Evolutionary conservation across 2,888 invertebrate genomes (phyloP), one percentile per base, ranked within the genome.

Genomic region (Macrophya alboannulata): DNA sequence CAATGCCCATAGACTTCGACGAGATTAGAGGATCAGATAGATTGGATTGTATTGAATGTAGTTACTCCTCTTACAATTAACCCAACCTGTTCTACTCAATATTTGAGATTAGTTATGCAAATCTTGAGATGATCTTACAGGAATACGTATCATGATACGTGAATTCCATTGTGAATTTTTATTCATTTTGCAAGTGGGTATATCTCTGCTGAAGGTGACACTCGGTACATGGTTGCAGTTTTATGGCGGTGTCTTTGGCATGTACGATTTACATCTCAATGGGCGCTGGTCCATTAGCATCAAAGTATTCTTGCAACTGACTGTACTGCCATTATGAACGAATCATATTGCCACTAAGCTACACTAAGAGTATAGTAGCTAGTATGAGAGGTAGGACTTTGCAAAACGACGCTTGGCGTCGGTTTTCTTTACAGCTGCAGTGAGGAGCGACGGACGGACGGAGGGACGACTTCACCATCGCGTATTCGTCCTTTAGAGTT

Each of bases 401-500:
- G 81, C 83, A 83, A 83, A 31, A 68, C 48, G 48, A 65, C 43
- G 68, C 68, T 68, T 21, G 21, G 68, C 45, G 65, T 65, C 68
- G 21, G 21, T 83, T 65, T 81, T 81, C 81, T 62, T 17, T 25
- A 62, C 62, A 81, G 62, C 59, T 68, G 83, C 62, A 62, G 43
- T 15, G 74, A 87, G 84, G 86, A 87, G 86, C 87, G 87, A 88
- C 87, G 89, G 87, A 87, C 86, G 85, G 87, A 88, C 87, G 89
- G 87, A 87, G 86, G 85, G 85, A 84, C 86, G 84, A 86, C 87
- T 86, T 88, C 86, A 85, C 87, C 88, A 88, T 91, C 90, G 90
- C 91, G 91, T 90, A 91, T 89, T 88, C 90, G 90, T 91, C 90
- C 90, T 91, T 91, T 90, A 88, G 89, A 90, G 89, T 89, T 87